Base-by-base conservation (phyloP, 1,140 invertebrate species). In the Melitaea cinxia region DNA sequence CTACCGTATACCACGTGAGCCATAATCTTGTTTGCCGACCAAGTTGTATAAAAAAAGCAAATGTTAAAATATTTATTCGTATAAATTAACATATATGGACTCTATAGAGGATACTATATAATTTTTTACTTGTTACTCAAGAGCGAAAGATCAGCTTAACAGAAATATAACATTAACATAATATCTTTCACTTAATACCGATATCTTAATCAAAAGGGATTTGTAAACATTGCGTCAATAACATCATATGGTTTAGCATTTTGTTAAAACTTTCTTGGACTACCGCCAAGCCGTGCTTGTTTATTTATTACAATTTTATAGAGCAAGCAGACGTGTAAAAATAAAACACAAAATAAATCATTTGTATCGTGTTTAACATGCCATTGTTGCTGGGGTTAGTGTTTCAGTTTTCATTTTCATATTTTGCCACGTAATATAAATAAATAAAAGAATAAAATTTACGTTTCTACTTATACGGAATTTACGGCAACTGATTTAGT, bases 261-360 rank as follows among this genome's bases (percentile, higher is more conserved):
- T 67, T 72, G 53, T 66, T 49, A 33, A 66, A 69, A 63, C 55
- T 73, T 78, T 70, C 53, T 83, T 85, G 82, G 80, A 79, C 58
- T 55, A 54, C 57, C 45, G 79, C 82, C 82, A 85, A 75, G 72
- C 62, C 70, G 37, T 53, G 49, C 12, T 61, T 78, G 80, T 81
- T 83, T 83, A 80, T 85, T 85, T 85, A 75, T 82, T 73, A 80
- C 78, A 80, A 76, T 80, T 83, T 85, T 82, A 83, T 81, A 75
- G 75, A 80, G 72, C 49, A 52, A 74, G 54, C 66, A 72, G 68
- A 73, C 70, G 80, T 74, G 77, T 72, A 77, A 83, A 82, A 82
- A 85, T 85, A 81, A 83, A 81, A 70, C 60, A 67, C 33, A 12
- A 33, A 17, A 69, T 69, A 69, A 72, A 60, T 73, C 67, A 69